These are phyloP conservation scores for Podiceps cristatus DNA, from an alignment of 2,113 vertebrate genomes.

Conservation along the genomic window DNA sequence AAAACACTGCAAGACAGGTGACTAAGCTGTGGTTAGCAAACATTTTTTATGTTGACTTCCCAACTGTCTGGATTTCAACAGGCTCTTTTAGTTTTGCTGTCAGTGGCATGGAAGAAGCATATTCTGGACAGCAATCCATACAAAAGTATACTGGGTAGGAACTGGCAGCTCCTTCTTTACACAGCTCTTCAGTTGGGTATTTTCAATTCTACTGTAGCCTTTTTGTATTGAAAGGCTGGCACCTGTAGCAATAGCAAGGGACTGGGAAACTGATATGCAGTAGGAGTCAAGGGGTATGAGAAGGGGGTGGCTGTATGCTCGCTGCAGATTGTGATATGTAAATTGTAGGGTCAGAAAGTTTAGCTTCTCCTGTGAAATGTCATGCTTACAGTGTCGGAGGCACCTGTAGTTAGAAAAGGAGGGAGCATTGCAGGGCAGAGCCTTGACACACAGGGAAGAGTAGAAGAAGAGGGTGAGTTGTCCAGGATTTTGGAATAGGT, in stretches of 20 bases:
- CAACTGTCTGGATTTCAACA: not conserved
- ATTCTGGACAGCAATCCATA: not conserved
- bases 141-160: not conserved
- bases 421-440: not conserved
- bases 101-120: not conserved
- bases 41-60: not conserved
- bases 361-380: not conserved
- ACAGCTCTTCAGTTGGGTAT: not conserved
- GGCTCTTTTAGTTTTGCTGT: not conserved
- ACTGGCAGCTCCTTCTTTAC: not conserved
- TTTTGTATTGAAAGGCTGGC: not conserved
- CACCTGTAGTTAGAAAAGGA: not conserved
- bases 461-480: not conserved
- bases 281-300: not conserved
- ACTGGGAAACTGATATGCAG: not conserved
- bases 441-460: not conserved
- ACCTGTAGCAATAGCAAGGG: not conserved
- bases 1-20: not conserved
- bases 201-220: not conserved
- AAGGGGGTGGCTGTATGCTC: not conserved
- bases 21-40: not conserved
- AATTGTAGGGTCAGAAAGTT: not conserved
- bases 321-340: rapidly evolving
- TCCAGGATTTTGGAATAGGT: not conserved
- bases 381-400: not conserved